These are phyloP conservation scores for Catalaphyllia jardinei DNA, from an alignment of 64 coral and sea anemone species.

Conservation along the genomic window DNA sequence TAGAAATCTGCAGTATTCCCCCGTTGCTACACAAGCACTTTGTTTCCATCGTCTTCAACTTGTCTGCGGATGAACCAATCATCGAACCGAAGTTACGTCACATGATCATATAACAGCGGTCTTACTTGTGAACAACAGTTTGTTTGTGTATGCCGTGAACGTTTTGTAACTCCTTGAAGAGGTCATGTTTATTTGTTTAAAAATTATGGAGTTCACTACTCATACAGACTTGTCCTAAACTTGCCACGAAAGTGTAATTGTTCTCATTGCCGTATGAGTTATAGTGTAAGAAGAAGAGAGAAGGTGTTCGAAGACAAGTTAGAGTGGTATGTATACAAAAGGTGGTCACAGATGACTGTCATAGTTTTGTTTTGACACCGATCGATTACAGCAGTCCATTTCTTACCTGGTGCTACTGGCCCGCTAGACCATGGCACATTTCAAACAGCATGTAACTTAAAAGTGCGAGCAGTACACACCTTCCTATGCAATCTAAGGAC, in stretches of 20 bases:
- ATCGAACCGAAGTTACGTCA: not conserved
- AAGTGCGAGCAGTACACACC: too few relatives aligned
- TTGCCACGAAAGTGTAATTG: not conserved
- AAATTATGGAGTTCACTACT: too few relatives aligned
- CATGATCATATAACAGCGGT: not conserved
- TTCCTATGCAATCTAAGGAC: too few relatives aligned
- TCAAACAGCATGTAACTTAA: too few relatives aligned
- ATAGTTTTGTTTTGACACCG: too few relatives aligned
- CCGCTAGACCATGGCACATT: too few relatives aligned
- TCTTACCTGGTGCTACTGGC: too few relatives aligned
- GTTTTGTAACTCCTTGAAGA: not conserved
- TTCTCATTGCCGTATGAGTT: not conserved
- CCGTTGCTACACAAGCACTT: constrained; percentile 37
- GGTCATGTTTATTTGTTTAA: not conserved
- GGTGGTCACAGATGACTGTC: too few relatives aligned
- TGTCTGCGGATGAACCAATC: not conserved
- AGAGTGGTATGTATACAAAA: not conserved
- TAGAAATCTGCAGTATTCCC: not conserved
- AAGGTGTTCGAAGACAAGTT: not conserved
- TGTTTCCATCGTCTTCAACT: constrained; percentile 19
- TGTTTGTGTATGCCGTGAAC: not conserved
- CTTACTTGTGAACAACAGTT: not conserved
- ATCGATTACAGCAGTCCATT: too few relatives aligned
- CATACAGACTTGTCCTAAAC: too few relatives aligned
- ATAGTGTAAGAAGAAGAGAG: not conserved